Evolutionary conservation across 2,888 invertebrate genomes (phyloP).

Genomic region (Thereva nobilitata): DNA sequence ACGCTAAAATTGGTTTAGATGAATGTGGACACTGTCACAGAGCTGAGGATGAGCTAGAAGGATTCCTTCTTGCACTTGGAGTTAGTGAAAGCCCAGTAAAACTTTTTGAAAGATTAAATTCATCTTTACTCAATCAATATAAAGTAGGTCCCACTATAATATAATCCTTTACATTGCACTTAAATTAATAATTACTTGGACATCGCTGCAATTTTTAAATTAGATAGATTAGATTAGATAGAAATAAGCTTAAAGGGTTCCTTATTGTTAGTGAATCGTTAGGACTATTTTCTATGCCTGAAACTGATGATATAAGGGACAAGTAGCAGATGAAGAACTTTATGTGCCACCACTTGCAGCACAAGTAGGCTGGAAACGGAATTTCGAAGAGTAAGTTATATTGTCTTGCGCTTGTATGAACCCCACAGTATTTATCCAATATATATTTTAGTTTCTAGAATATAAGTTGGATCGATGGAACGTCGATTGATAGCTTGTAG

Average conservation of each 20-base stretch:
- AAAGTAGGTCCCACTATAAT: constrained; percentile 55
- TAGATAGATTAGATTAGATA: constrained; percentile 73
- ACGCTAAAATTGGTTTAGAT: constrained; percentile 51
- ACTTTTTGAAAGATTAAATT: constrained; percentile 64
- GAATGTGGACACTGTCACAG: constrained; percentile 60
- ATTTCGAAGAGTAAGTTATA: constrained; percentile 49
- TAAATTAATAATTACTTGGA: constrained; percentile 57
- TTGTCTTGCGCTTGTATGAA: neutral
- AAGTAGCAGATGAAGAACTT: constrained; percentile 48
- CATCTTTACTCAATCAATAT: constrained; percentile 65
- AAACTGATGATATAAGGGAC: constrained; percentile 52
- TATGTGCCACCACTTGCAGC: constrained; percentile 51
- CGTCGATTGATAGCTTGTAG: constrained; percentile 77
- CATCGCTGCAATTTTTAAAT: constrained; percentile 75
- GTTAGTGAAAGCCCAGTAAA: constrained; percentile 59
- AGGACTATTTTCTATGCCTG: constrained; percentile 49
- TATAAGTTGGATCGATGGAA: constrained; percentile 74
- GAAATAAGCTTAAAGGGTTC: constrained; percentile 51
- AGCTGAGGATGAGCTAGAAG: constrained; percentile 62
- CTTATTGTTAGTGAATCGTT: constrained; percentile 50
- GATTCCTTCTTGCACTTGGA: constrained; percentile 68
- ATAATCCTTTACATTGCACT: neutral
- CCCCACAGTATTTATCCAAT: constrained; percentile 4
- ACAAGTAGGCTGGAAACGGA: constrained; percentile 54
- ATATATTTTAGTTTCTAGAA: constrained; percentile 61